Evolutionary conservation across 2,113 vertebrate genomes (phyloP).

Genomic region (Calypte anna): DNA sequence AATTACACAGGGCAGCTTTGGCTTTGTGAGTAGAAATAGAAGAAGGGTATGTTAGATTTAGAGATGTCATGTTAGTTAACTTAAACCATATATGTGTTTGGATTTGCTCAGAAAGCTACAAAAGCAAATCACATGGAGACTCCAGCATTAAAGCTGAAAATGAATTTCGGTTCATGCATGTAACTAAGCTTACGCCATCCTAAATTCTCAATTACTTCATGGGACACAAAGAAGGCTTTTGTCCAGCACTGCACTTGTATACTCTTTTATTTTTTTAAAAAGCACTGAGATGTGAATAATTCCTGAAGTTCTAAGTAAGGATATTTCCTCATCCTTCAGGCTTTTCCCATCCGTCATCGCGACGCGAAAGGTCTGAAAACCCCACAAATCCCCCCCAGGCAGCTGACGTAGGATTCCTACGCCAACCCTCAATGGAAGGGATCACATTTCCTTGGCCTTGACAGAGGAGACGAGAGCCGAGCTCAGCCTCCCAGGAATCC

Average conservation of each 20-base stretch:
- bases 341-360: neutral
- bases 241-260: neutral
- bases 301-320: neutral
- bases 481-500: slow-evolving; percentile 47
- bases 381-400: neutral
- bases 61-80: neutral
- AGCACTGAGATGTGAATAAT: neutral
- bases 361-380: neutral
- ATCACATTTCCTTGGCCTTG: slow-evolving; percentile 28
- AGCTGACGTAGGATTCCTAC: slow-evolving; percentile 35
- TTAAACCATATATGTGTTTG: neutral
- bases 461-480: slow-evolving; percentile 5
- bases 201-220: neutral
- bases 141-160: neutral
- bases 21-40: neutral
- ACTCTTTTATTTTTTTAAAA: neutral
- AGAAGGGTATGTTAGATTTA: neutral
- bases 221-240: neutral
- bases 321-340: neutral
- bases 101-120: neutral
- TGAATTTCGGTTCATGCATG: neutral
- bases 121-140: neutral
- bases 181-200: neutral
- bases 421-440: neutral
- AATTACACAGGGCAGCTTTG: neutral